Evolutionary conservation across 2,797 vertebrate genomes (phyloP).

Genomic region (Anniella stebbinsi): DNA sequence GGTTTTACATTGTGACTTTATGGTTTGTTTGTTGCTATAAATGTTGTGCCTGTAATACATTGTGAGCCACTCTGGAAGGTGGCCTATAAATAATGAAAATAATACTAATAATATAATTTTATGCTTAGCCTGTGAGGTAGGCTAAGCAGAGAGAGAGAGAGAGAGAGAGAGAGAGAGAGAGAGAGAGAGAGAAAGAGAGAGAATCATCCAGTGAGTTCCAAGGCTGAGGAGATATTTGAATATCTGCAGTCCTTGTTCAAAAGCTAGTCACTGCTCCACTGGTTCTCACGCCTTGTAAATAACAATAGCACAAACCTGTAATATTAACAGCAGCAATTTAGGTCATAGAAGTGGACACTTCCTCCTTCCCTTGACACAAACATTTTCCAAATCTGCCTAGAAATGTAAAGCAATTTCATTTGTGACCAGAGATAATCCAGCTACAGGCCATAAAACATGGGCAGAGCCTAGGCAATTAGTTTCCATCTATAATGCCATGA

Average conservation of each 20-base stretch:
- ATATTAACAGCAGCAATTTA: neutral
- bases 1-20: too few species aligned
- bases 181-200: too few species aligned
- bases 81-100: too few species aligned
- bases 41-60: too few species aligned
- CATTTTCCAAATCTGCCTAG: slow-evolving; percentile 31
- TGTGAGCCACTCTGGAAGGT: too few species aligned
- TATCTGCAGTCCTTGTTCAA: neutral
- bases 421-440: neutral
- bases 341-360: neutral
- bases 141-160: neutral
- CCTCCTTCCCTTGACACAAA: neutral
- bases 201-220: neutral
- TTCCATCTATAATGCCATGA: slow-evolving; percentile 32
- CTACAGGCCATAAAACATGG: neutral
- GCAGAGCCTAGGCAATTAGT: slow-evolving; percentile 28
- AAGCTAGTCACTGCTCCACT: neutral
- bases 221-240: neutral
- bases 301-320: neutral
- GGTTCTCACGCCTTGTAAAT: neutral
- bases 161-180: too few species aligned
- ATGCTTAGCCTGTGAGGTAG: neutral
- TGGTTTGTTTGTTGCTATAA: too few species aligned
- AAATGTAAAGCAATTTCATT: neutral
- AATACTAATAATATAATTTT: too few species aligned